Evolutionary conservation across 1,140 invertebrate species (phyloP).

Genomic region (Vanessa tameamea): DNA sequence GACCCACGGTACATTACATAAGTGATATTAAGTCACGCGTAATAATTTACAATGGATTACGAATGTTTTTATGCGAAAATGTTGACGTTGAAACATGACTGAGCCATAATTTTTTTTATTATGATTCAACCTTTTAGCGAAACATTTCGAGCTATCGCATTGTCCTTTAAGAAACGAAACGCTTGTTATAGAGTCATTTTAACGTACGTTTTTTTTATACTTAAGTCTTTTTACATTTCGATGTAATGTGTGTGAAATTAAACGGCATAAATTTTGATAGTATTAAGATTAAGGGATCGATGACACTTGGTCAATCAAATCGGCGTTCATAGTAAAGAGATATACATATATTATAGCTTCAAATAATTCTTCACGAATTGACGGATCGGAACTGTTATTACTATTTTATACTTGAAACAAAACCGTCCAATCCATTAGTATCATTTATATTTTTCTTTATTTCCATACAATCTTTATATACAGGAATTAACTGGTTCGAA

Average conservation of each 20-base stretch:
- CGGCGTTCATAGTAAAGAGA: too few relatives aligned
- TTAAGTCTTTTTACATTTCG: not conserved
- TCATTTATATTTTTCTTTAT: too few relatives aligned
- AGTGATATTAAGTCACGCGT: constrained; percentile 52
- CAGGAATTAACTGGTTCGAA: too few relatives aligned
- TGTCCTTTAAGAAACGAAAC: constrained; percentile 25
- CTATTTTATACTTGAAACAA: too few relatives aligned
- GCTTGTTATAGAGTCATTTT: constrained; percentile 24
- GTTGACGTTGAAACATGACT: constrained; percentile 40
- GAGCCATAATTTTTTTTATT: constrained; percentile 39
- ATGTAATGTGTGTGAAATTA: not conserved
- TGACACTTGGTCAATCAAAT: too few relatives aligned
- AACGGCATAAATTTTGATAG: not conserved
- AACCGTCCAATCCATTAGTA: too few relatives aligned
- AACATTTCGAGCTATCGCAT: constrained; percentile 19
- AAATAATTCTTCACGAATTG: too few relatives aligned
- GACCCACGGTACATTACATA: constrained; percentile 40
- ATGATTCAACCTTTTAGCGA: constrained; percentile 24
- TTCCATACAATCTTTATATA: too few relatives aligned
- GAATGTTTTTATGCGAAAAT: constrained; percentile 44
- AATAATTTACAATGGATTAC: constrained; percentile 47
- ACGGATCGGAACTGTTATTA: too few relatives aligned
- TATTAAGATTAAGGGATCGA: too few relatives aligned
- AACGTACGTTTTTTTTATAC: not conserved
- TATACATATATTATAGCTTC: too few relatives aligned